Evolutionary conservation across 2,888 invertebrate genomes (phyloP).

Genomic region (Drosophila monieri): DNA sequence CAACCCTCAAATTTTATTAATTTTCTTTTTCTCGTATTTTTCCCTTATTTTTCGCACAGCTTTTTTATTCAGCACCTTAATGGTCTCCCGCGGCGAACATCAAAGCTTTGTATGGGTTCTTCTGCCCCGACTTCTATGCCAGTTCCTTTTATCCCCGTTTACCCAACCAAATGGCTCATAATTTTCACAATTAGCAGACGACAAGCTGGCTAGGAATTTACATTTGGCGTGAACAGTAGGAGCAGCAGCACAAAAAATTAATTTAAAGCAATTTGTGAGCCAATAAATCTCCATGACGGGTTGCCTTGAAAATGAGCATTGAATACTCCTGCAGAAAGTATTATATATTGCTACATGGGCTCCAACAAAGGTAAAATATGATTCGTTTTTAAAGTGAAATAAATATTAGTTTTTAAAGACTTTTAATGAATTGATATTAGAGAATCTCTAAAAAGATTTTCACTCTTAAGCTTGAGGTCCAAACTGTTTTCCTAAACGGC

Average conservation of each 20-base stretch:
- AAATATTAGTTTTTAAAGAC: background rate
- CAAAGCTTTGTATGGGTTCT: conserved; percentile 25
- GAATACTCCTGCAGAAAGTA: background rate
- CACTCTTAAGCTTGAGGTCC: background rate
- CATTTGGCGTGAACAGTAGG: conserved; percentile 22
- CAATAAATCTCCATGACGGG: conserved; percentile 30
- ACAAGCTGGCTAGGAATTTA: conserved; percentile 35
- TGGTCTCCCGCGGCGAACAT: conserved; percentile 27
- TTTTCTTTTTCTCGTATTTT: conserved; percentile 31
- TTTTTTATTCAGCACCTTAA: conserved; percentile 11
- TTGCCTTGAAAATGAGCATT: background rate
- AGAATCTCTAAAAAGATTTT: background rate
- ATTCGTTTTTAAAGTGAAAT: background rate
- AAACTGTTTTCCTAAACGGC: conserved; percentile 14
- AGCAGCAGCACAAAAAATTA: conserved; percentile 16
- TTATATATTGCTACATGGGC: background rate
- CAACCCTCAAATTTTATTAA: conserved; percentile 14
- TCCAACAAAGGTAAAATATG: background rate
- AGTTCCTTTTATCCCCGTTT: conserved; percentile 9
- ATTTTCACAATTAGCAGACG: conserved; percentile 59
- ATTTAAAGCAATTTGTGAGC: conserved; percentile 35
- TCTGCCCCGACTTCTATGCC: conserved; percentile 4
- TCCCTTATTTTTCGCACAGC: conserved; percentile 36
- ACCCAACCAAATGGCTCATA: conserved; percentile 42
- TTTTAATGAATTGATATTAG: background rate